Conservation (phyloP, 2,888 invertebrate genomes). For the Tenodera sinensis region DNA sequence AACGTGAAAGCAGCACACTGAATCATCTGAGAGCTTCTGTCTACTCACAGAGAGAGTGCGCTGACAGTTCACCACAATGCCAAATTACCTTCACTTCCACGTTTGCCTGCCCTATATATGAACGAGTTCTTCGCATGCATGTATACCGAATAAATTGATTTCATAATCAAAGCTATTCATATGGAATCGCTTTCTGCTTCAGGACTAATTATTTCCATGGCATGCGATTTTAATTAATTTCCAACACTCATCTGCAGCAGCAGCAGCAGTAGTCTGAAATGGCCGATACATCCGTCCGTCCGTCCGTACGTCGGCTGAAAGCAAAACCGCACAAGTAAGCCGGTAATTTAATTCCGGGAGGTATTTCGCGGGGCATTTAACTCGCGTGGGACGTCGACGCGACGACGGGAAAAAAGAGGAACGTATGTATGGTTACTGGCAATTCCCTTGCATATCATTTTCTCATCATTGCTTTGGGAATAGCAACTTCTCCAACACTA, state of each 20-base stretch:
- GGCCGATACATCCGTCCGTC: no score
- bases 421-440: no score
- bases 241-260: neutral
- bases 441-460: neutral
- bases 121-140: neutral
- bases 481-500: neutral
- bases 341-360: neutral
- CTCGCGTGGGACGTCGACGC: neutral
- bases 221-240: neutral
- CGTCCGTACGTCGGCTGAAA: neutral
- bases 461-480: neutral
- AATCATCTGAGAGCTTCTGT: no score
- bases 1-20: no score
- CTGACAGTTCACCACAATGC: neutral
- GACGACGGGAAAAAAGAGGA: neutral
- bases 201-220: neutral
- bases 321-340: neutral
- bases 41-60: no score
- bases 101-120: neutral
- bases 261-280: no score
- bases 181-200: neutral
- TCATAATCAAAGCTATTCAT: neutral
- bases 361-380: neutral
- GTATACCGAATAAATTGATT: neutral
- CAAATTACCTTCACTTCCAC: neutral